Evolutionary conservation across 2,113 vertebrate species (phyloP).

Genomic region (Plecotus auritus): DNA sequence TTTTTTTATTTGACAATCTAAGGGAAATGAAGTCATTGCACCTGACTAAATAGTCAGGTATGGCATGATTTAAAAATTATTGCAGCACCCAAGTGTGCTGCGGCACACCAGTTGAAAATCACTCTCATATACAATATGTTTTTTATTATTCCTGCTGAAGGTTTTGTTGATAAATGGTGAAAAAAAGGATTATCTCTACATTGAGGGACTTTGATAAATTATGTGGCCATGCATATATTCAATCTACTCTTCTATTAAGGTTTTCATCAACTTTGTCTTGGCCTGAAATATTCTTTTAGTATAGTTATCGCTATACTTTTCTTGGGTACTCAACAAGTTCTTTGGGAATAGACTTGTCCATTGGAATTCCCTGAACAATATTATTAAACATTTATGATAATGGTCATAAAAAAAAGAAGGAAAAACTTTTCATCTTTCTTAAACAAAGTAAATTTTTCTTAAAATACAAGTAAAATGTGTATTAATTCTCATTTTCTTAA

Average conservation of each 20-base stretch:
- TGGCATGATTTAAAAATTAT: neutral
- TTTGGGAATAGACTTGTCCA: neutral
- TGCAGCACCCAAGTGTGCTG: neutral
- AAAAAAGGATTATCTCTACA: neutral
- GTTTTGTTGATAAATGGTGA: neutral
- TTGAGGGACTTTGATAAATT: neutral
- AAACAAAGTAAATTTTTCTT: neutral
- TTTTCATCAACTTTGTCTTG: neutral
- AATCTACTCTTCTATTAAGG: neutral
- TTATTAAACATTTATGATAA: neutral
- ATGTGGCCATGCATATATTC: neutral
- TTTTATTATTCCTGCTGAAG: neutral
- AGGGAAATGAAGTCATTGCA: neutral
- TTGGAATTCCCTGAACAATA: neutral
- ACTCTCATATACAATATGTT: neutral
- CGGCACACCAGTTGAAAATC: neutral
- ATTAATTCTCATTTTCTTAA: neutral
- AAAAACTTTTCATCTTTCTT: neutral
- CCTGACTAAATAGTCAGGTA: neutral
- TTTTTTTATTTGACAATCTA: neutral
- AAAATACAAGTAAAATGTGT: neutral
- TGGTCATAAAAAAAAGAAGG: neutral
- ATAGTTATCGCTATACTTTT: neutral
- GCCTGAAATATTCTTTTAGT: neutral
- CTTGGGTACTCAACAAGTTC: neutral